These are phyloP conservation scores for Zaprionus inermis DNA, from an alignment of 1,140 invertebrate genomes.

Conservation along the genomic window DNA sequence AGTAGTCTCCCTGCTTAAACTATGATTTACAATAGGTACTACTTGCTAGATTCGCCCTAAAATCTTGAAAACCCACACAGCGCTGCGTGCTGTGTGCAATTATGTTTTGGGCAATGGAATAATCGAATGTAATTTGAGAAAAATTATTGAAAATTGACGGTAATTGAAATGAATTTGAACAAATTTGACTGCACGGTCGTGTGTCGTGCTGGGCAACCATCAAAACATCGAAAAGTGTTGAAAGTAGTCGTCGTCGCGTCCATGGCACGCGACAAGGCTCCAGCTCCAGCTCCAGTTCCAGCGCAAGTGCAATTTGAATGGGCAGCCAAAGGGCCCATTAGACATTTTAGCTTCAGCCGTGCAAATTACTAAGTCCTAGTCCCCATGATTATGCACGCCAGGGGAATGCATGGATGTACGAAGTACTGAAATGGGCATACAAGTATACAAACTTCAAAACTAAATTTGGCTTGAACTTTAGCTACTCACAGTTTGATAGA, in stretches of 20 bases:
- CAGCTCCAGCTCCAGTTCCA: constrained; percentile 7
- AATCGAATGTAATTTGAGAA: constrained; percentile 76
- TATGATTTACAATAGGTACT: no score
- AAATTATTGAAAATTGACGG: constrained; percentile 82
- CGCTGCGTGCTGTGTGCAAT: constrained; percentile 40
- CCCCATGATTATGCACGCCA: constrained; percentile 55
- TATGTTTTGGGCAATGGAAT: constrained; percentile 50
- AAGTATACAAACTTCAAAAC: neutral
- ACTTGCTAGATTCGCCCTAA: neutral
- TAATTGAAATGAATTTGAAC: constrained; percentile 81
- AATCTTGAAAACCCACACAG: neutral
- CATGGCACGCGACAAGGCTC: constrained; percentile 61
- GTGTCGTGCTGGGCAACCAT: constrained; percentile 70
- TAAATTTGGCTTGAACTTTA: neutral
- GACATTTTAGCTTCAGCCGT: constrained; percentile 64
- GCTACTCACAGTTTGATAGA: neutral
- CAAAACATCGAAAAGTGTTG: constrained; percentile 67
- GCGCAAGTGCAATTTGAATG: constrained; percentile 53
- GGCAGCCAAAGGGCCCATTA: constrained; percentile 52
- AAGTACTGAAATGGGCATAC: neutral
- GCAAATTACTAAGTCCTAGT: constrained; percentile 57
- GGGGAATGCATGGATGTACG: neutral
- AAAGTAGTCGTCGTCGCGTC: constrained; percentile 37
- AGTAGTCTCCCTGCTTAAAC: no score
- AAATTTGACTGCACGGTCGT: constrained; percentile 70